Evolutionary conservation across 2,888 invertebrate genomes (phyloP), one percentile per base, ranked within the genome.

Genomic region (Scaptomyza reducta): DNA sequence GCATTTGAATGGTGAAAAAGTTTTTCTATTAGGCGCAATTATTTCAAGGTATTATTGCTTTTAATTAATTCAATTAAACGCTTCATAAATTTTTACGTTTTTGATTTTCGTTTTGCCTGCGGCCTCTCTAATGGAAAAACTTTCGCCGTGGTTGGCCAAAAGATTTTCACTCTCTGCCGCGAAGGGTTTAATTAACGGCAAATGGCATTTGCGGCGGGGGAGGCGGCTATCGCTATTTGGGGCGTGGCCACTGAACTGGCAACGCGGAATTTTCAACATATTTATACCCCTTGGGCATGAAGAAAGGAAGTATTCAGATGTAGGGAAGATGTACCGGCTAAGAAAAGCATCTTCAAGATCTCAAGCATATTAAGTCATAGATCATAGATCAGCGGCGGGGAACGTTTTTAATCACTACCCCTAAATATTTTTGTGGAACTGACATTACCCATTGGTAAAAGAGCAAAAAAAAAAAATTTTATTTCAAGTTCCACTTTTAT

Each of bases 31-130:
- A 86, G 81, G 55, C 84, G 68, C 74, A 86, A 88, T 84, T 83
- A 87, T 88, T 87, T 80, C 81, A 84, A 84, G 78, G 77, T 86
- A 86, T 86, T 89, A 89, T 90, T 90, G 88, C 87, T 89, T 83
- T 90, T 89, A 90, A 90, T 90, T 90, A 89, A 90, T 90, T 89
- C 89, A 90, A 90, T 90, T 90, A 90, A 90, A 90, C 90, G 90
- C 89, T 90, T 90, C 90, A 90, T 90, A 90, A 90, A 90, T 90
- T 90, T 90, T 89, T 88, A 85, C 86, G 38, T 88, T 86, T 89
- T 81, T 86, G 80, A 79, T 88, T 80, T 87, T 84, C 79, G 87
- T 74, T 88, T 79, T 79, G 77, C 79, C 76, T 74, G 77, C 72
- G 89, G 87, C 72, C n/a, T 14, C 31, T 16, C 31, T 89, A 88